A percentile compares a stretch with the other conserved stretches of the same genome.
Conservation (phyloP, 2,113 vertebrate genomes). For the Arothron firmamentum region DNA sequence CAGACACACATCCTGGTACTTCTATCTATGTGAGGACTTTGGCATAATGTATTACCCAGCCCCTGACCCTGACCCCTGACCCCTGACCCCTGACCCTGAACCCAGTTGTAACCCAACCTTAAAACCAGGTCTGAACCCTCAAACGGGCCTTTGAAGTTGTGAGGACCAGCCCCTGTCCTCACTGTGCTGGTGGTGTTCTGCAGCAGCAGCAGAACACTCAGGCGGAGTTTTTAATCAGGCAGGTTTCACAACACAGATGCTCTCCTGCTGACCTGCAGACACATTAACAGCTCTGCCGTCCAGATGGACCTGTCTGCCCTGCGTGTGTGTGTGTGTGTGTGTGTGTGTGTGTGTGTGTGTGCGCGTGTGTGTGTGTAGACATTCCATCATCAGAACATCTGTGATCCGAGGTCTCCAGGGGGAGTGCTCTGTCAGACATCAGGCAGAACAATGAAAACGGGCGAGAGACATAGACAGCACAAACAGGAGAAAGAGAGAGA, state of each 20-base stretch:
- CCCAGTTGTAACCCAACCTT: too few relatives aligned
- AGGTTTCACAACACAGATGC: constrained; percentile 44
- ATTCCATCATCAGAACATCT: constrained; percentile 65
- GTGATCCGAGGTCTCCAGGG: constrained; percentile 50
- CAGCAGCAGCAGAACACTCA: not conserved
- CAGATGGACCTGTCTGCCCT: constrained; percentile 59
- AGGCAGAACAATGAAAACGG: constrained; percentile 14
- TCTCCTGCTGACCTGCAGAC: constrained; percentile 49
- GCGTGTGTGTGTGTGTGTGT: constrained; percentile 21
- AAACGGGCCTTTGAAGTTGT: too few relatives aligned
- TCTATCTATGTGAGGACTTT: too few relatives aligned
- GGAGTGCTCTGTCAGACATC: constrained; percentile 53
- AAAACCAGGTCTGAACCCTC: too few relatives aligned
- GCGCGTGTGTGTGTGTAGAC: constrained; percentile 33
- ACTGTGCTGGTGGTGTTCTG: too few relatives aligned
- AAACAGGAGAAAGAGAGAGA: not conserved
- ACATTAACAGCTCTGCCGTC: constrained; percentile 39
- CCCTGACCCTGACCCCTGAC: too few relatives aligned
- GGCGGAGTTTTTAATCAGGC: constrained; percentile 51
- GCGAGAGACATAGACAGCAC: constrained; percentile 12
- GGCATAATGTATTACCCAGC: too few relatives aligned
- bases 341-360: constrained; percentile 12
- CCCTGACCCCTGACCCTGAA: too few relatives aligned
- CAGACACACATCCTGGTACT: too few relatives aligned
- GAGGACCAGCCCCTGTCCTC: too few relatives aligned